Evolutionary conservation across 2,888 invertebrate genomes (phyloP).

Genomic region (Lordiphosa andalusiaca): DNA sequence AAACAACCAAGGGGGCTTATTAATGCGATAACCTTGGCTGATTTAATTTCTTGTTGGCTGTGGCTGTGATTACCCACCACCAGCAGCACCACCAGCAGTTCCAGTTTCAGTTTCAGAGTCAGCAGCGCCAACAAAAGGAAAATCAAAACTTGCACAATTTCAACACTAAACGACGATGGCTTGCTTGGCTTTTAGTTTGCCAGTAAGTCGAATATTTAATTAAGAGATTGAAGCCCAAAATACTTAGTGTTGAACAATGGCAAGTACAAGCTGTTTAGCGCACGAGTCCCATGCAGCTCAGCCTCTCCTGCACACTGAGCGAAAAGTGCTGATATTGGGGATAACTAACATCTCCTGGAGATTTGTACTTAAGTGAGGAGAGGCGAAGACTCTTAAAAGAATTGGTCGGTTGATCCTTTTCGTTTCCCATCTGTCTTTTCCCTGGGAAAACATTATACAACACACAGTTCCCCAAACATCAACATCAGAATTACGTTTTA

Average conservation of each 20-base stretch:
- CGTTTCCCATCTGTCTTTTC: too few species aligned
- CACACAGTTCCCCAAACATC: too few species aligned
- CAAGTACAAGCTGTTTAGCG: constrained; percentile 54
- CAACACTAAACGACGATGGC: constrained; percentile 68
- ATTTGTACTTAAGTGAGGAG: too few species aligned
- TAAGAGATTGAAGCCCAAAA: constrained; percentile 74
- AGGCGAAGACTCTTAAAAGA: too few species aligned
- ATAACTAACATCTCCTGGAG: too few species aligned
- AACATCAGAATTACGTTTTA: too few species aligned
- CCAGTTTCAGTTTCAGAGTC: too few species aligned
- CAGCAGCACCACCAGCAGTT: constrained; percentile 1
- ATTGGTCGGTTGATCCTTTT: too few species aligned
- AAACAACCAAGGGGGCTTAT: constrained; percentile 64
- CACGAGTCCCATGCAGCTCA: constrained; percentile 51
- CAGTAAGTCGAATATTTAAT: constrained; percentile 75
- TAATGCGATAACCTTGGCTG: constrained; percentile 75
- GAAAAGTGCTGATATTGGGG: constrained; percentile 22
- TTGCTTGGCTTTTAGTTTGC: constrained; percentile 29
- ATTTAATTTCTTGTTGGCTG: constrained; percentile 67
- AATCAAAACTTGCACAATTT: constrained; percentile 70
- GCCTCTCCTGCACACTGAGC: constrained; percentile 36
- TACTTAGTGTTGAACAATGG: constrained; percentile 70
- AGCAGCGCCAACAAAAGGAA: constrained; percentile 40
- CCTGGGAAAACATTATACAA: too few species aligned
- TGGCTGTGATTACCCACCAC: constrained; percentile 51